Evolutionary conservation across 2,888 invertebrate species (phyloP).

Genomic region (Aphidoletes aphidimyza): DNA sequence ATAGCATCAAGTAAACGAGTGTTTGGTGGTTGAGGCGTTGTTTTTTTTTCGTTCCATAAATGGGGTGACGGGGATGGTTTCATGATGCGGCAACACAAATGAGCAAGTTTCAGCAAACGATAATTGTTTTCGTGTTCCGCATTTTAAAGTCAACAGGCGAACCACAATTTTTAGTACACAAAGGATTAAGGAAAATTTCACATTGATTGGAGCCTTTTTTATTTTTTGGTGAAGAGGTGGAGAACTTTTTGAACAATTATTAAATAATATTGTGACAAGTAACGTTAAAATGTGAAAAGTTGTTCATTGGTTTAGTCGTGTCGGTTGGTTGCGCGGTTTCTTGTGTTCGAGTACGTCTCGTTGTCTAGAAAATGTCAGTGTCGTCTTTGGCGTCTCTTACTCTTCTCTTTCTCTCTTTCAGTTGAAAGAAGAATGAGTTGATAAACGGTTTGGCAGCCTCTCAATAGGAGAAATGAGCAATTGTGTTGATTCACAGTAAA

Average conservation of each 20-base stretch:
- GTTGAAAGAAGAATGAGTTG: too few relatives aligned
- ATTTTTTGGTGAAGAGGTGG: too few relatives aligned
- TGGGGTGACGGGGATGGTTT: neutral
- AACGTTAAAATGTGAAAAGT: neutral
- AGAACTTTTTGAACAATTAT: neutral
- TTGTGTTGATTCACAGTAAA: neutral
- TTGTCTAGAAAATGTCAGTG: neutral
- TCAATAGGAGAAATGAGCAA: neutral
- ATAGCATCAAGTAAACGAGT: neutral
- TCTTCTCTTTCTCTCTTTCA: too few relatives aligned
- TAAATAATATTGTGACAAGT: constrained; percentile 22
- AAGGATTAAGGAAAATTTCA: constrained; percentile 14
- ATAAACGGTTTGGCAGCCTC: too few relatives aligned
- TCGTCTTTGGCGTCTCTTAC: constrained; percentile 19
- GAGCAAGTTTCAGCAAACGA: neutral
- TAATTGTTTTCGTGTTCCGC: constrained; percentile 38
- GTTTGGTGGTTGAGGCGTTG: constrained; percentile 59
- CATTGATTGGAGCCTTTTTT: neutral
- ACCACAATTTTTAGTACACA: neutral
- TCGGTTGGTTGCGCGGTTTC: neutral
- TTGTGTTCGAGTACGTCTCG: neutral
- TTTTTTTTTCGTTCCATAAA: constrained; percentile 60
- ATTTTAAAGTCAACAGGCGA: neutral
- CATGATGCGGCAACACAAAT: too few relatives aligned
- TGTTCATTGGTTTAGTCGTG: neutral